Base-by-base conservation (phyloP, 2,113 vertebrate species). In the Chlorodrepanis virens region DNA sequence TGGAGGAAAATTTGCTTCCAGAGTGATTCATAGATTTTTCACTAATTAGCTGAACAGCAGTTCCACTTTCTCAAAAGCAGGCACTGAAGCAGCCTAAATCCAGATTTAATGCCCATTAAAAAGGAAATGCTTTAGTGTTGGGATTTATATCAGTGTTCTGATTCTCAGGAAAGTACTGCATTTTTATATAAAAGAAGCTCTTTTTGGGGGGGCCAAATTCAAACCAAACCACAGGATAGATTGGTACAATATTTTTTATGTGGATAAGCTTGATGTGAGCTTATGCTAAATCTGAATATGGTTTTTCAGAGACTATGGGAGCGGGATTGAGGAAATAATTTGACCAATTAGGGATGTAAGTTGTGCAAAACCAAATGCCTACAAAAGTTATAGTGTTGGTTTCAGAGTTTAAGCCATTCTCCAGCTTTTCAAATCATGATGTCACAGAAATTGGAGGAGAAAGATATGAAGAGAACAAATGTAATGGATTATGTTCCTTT, bases 21-120 rank as follows among this genome's bases (percentile, higher is more conserved):
- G 53, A 75, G 27, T 85, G 61, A 94, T 94, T 95, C 10, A 94
- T 68, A 72, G 57, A 33, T 94, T 95, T 90, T 52, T 72, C 77
- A 63, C 56, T 80, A 91, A 90, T 87, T 84, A 83, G 64, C 57
- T 93, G 25, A 82, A 57, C 28, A 79, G 54, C 67, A 80, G 45
- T 78, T 85, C 31, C 39, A 68, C 56, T 74, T 76, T 91, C 77
- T 91, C 35, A 60, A 54, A 77, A 86, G 54, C 20, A 74, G 57
- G 44, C 27, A 28, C 50, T 39, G 69, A 90, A 79, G 61, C 63
- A 78, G 63, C 71, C 68, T 63, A 44, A 69, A 80, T 78, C 50
- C 83, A 92, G 64, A 80, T 90, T 77, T 83, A 67, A 82, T 72
- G 47, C 39, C 52, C 77, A 50, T 81, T 93, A 56, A 56, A 77